A percentile compares a stretch with the other conserved stretches of the same genome.
Conservation (phyloP, 2,797 vertebrate genomes). For the Melanotaenia maccullochi region DNA sequence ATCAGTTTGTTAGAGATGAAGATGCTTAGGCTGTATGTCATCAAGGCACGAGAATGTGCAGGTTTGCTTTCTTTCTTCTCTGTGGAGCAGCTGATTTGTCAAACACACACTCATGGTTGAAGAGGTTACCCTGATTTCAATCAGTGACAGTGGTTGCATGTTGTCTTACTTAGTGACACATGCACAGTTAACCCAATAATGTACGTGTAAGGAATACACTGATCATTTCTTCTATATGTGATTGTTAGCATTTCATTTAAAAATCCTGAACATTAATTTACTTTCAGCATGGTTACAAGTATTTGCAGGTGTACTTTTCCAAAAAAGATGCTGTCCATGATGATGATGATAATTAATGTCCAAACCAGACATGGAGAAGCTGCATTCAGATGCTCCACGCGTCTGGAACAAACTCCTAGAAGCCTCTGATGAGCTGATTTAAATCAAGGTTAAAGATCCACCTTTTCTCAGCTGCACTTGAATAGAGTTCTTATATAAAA, state of each 20-base stretch:
- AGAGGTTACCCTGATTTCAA: neutral
- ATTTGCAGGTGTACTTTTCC: neutral
- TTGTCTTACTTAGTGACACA: neutral
- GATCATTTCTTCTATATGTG: neutral
- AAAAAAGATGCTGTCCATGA: neutral
- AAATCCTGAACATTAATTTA: neutral
- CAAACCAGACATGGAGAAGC: too few species aligned
- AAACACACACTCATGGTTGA: neutral
- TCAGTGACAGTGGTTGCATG: neutral
- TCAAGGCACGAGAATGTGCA: slow-evolving; percentile 32
- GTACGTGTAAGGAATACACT: neutral
- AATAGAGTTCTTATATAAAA: too few species aligned
- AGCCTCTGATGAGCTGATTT: too few species aligned
- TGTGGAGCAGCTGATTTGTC: slow-evolving; percentile 18
- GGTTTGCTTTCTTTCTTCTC: slow-evolving; percentile 2
- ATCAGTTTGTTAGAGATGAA: slow-evolving; percentile 61
- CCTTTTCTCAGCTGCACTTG: too few species aligned
- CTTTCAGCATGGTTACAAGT: neutral
- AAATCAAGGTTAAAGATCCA: too few species aligned
- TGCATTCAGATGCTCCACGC: too few species aligned
- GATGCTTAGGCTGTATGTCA: slow-evolving; percentile 25
- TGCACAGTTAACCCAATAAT: neutral
- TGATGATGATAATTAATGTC: neutral
- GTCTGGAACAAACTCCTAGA: too few species aligned
- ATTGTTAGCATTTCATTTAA: neutral